Evolutionary conservation across 2,113 vertebrate species (phyloP).

Genomic region (Notothenia coriiceps): DNA sequence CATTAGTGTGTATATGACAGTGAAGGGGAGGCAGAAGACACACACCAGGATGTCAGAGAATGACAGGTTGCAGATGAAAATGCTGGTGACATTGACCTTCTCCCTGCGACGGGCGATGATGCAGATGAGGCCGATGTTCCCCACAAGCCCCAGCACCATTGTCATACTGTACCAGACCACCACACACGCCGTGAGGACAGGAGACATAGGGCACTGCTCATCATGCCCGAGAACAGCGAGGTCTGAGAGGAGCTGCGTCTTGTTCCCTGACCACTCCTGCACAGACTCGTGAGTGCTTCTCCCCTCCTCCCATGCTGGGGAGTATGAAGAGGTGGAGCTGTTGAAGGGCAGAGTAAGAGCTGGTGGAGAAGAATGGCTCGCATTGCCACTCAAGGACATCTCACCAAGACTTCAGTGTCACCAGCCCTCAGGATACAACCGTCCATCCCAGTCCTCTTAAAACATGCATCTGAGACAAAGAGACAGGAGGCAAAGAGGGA

Average conservation of each 20-base stretch:
- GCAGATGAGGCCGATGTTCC: slow-evolving; percentile 90
- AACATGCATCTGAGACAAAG: slow-evolving; percentile 52
- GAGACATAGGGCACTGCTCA: slow-evolving; percentile 84
- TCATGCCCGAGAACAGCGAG: slow-evolving; percentile 78
- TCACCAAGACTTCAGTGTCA: slow-evolving; percentile 59
- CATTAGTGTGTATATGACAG: slow-evolving; percentile 91
- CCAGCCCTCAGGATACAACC: slow-evolving; percentile 48
- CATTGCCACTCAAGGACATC: slow-evolving; percentile 71
- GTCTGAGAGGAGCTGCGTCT: slow-evolving; percentile 67
- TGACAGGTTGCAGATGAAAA: slow-evolving; percentile 93
- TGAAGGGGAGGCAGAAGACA: slow-evolving; percentile 92
- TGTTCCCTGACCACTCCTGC: slow-evolving; percentile 50
- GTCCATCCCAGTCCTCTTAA: slow-evolving; percentile 54
- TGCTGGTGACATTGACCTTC: slow-evolving; percentile 90
- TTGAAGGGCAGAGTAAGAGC: slow-evolving; percentile 52
- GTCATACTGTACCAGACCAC: slow-evolving; percentile 89
- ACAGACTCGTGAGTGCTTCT: slow-evolving; percentile 22
- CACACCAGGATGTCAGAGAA: slow-evolving; percentile 93
- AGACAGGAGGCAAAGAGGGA: slow-evolving; percentile 19
- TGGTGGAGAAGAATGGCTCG: slow-evolving; percentile 48
- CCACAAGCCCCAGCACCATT: slow-evolving; percentile 89
- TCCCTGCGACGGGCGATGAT: slow-evolving; percentile 90
- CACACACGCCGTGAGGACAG: slow-evolving; percentile 84
- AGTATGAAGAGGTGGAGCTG: slow-evolving; percentile 40
- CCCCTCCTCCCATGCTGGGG: slow-evolving; percentile 52